Evolutionary conservation across 2,113 vertebrate species (phyloP).

Genomic region (Paracanthobrama guichenoti): DNA sequence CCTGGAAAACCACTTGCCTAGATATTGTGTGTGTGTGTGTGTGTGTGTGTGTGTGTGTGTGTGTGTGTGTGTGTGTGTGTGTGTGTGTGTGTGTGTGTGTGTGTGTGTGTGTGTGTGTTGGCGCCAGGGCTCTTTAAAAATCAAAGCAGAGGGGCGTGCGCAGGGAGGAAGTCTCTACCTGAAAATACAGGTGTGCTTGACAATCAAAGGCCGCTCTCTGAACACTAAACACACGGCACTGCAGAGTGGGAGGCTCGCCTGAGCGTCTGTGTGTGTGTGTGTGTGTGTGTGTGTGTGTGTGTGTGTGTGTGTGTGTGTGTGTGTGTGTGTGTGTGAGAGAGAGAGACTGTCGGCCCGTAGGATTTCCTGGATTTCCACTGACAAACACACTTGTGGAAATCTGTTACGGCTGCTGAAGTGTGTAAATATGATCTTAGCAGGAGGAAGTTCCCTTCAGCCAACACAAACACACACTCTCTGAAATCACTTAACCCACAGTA

Average conservation of each 20-base stretch:
- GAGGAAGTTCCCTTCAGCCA: constrained; percentile 51
- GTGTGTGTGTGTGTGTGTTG: constrained; percentile 31
- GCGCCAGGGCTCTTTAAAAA: constrained; percentile 55
- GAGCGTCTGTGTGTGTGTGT: constrained; percentile 27
- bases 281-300: constrained; percentile 35
- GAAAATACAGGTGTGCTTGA: constrained; percentile 60
- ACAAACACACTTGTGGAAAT: constrained; percentile 45
- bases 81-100: background rate
- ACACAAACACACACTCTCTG: background rate
- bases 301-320: constrained; percentile 37
- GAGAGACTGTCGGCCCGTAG: constrained; percentile 14
- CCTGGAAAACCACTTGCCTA: background rate
- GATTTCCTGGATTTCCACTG: constrained; percentile 58
- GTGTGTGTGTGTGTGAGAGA: constrained; percentile 36
- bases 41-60: background rate
- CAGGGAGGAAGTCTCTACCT: constrained; percentile 56
- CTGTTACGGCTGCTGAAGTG: constrained; percentile 21
- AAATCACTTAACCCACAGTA: background rate
- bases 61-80: constrained; percentile 6
- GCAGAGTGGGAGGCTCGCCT: constrained; percentile 19
- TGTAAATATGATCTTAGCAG: constrained; percentile 47
- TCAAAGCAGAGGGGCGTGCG: constrained; percentile 53
- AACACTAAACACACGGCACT: constrained; percentile 51
- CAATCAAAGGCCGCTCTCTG: constrained; percentile 51
- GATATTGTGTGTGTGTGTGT: too few relatives aligned